These are phyloP conservation scores for Diprion similis DNA, from an alignment of 1,140 invertebrate species.

Conservation along the genomic window DNA sequence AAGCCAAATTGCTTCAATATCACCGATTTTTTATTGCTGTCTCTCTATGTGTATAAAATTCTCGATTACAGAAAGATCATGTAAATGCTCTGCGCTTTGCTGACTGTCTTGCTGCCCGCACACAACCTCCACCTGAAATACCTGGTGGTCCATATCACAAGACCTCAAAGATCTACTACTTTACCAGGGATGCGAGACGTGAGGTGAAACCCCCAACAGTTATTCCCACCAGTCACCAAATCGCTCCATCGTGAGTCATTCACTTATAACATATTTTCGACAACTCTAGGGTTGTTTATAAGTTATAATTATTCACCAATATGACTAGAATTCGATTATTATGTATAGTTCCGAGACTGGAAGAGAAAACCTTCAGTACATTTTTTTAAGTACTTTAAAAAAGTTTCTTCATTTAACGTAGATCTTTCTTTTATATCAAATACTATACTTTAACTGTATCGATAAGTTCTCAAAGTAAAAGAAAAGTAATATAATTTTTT, in stretches of 20 bases:
- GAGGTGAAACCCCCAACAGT: constrained; percentile 73
- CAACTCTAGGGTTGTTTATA: too few relatives aligned
- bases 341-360: too few relatives aligned
- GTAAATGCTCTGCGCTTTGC: constrained; percentile 67
- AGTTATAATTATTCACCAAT: too few relatives aligned
- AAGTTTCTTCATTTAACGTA: too few relatives aligned
- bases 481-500: constrained; percentile 5
- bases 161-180: constrained; percentile 82
- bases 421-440: too few relatives aligned
- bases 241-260: background rate
- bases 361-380: too few relatives aligned
- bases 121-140: constrained; percentile 76
- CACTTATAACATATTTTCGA: too few relatives aligned
- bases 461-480: background rate
- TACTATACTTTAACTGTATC: too few relatives aligned
- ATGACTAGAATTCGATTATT: too few relatives aligned
- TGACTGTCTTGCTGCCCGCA: constrained; percentile 68
- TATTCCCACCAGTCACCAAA: constrained; percentile 39
- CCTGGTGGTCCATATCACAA: constrained; percentile 78
- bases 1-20: background rate
- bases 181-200: constrained; percentile 75
- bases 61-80: constrained; percentile 63
- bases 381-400: too few relatives aligned
- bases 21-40: background rate
- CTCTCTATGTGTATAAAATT: background rate